These are phyloP conservation scores for Volucella zonaria DNA, from an alignment of 2,888 invertebrate species.

Conservation along the genomic window DNA sequence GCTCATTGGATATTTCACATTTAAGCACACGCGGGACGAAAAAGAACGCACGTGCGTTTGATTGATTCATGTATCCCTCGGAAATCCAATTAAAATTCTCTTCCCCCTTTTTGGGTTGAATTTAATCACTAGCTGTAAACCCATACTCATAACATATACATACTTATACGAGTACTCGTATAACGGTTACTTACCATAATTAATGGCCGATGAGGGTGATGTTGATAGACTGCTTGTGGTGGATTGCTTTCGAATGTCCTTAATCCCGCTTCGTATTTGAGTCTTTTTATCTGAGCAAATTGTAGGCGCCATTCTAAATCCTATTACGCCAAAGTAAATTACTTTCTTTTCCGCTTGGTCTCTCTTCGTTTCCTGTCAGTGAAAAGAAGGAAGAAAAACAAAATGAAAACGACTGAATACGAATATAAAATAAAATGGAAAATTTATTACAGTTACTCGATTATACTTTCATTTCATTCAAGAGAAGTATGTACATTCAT, in stretches of 20 bases:
- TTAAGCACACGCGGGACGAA: too few relatives aligned
- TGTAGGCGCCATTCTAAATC: constrained; percentile 80
- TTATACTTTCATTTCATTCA: constrained; percentile 23
- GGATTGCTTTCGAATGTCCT: constrained; percentile 69
- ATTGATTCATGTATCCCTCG: too few relatives aligned
- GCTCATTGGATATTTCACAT: too few relatives aligned
- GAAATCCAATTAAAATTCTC: too few relatives aligned
- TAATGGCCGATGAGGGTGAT: constrained; percentile 75
- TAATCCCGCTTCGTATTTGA: constrained; percentile 76
- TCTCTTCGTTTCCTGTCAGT: neutral
- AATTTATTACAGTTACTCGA: constrained; percentile 36
- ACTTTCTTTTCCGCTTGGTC: neutral
- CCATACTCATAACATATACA: constrained; percentile 11
- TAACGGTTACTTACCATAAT: constrained; percentile 76
- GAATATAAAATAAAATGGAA: constrained; percentile 11
- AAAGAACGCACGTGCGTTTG: too few relatives aligned
- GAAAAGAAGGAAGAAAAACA: neutral
- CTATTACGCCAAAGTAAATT: constrained; percentile 43
- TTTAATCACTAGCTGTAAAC: neutral
- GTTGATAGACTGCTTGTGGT: constrained; percentile 67
- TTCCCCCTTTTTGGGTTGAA: too few relatives aligned
- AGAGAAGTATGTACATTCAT: neutral
- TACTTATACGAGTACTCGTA: neutral
- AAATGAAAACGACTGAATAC: constrained; percentile 5
- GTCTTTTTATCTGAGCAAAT: constrained; percentile 80